Conservation (phyloP, 2,888 invertebrate species). For the Mechanitis mazaeus region DNA sequence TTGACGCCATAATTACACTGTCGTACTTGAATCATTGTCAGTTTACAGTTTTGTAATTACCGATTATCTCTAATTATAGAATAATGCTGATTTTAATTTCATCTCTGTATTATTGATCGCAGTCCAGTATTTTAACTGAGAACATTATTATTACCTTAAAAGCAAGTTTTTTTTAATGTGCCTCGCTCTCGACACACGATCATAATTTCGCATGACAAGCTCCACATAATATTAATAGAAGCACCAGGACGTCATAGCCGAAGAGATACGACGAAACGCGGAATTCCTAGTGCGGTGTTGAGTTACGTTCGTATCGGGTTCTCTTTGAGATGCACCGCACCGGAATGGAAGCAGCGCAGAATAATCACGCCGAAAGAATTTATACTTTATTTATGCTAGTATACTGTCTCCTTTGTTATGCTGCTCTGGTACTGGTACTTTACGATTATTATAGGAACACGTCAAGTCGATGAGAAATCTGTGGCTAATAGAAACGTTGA, state of each 20-base stretch:
- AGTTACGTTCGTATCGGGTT: constrained; percentile 55
- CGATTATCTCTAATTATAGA: not conserved
- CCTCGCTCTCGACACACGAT: constrained; percentile 27
- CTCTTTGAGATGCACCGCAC: constrained; percentile 55
- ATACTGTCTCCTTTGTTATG: constrained; percentile 41
- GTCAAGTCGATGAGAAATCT: constrained; percentile 31
- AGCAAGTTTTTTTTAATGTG: constrained; percentile 17
- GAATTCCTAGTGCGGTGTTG: constrained; percentile 57
- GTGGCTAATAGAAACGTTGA: constrained; percentile 30
- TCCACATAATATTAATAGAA: constrained; percentile 39
- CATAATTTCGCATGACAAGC: constrained; percentile 38
- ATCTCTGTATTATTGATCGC: not conserved
- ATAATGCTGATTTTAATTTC: not conserved
- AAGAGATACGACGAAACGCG: constrained; percentile 48
- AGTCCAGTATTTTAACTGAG: not conserved
- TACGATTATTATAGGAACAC: constrained; percentile 42
- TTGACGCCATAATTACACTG: constrained; percentile 19
- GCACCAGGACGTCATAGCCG: constrained; percentile 40
- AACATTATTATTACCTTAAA: constrained; percentile 3
- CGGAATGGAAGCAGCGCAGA: constrained; percentile 45
- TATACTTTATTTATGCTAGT: constrained; percentile 40
- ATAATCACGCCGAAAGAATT: constrained; percentile 39
- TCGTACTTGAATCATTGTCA: constrained; percentile 8
- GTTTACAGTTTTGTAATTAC: not conserved
- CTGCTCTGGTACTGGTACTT: constrained; percentile 44